These are phyloP conservation scores for Daboia siamensis DNA, from an alignment of 2,113 vertebrate species.

Conservation along the genomic window DNA sequence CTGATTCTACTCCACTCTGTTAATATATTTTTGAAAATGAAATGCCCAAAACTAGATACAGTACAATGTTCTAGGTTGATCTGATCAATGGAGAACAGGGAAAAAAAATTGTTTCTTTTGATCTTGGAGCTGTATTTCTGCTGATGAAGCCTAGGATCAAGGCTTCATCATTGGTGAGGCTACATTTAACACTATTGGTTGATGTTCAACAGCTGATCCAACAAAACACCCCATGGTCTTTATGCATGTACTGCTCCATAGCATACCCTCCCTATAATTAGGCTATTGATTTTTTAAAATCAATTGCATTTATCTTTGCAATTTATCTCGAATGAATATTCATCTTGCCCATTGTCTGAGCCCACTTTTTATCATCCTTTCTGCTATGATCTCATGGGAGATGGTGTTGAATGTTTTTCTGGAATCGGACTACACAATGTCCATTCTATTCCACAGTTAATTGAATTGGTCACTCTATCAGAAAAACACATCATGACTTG, in stretches of 20 bases:
- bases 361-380: not conserved
- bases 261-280: not conserved
- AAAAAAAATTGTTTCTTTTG: not conserved
- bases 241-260: not conserved
- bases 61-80: not conserved
- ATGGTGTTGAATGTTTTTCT: not conserved
- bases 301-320: not conserved
- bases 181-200: not conserved
- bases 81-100: not conserved
- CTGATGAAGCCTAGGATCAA: not conserved
- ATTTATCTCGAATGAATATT: not conserved
- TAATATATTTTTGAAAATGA: not conserved
- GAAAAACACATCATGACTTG: not conserved
- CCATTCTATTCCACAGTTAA: not conserved
- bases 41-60: not conserved
- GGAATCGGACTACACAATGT: not conserved
- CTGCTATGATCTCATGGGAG: not conserved
- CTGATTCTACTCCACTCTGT: not conserved
- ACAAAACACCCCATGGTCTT: not conserved
- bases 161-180: not conserved
- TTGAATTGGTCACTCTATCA: not conserved
- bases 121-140: not conserved
- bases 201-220: not conserved
- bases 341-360: not conserved
- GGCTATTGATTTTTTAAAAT: not conserved